These are phyloP conservation scores for Danionella cerebrum DNA, from an alignment of 2,113 vertebrate genomes.

Conservation along the genomic window DNA sequence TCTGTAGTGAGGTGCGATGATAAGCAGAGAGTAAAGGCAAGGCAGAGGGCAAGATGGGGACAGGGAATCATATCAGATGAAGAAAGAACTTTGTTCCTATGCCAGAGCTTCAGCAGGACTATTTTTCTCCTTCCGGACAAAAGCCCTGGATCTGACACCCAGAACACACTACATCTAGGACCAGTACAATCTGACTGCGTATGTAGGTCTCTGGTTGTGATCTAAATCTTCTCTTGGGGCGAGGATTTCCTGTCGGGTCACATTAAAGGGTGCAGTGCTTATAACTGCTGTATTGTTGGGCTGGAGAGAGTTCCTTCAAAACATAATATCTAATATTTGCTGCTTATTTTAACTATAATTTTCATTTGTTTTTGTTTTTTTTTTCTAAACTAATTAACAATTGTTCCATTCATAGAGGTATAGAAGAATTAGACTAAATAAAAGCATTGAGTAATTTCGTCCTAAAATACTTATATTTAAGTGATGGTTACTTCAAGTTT, in stretches of 20 bases:
- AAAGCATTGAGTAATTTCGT: too few relatives aligned
- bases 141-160: background rate
- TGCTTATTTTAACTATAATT: too few relatives aligned
- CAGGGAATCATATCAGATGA: background rate
- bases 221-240: conserved; percentile 33
- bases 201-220: conserved; percentile 35
- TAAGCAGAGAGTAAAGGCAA: background rate
- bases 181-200: conserved; percentile 28
- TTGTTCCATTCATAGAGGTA: too few relatives aligned
- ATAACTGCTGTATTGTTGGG: conserved; percentile 39
- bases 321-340: too few relatives aligned
- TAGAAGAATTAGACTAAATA: too few relatives aligned
- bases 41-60: background rate
- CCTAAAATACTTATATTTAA: too few relatives aligned
- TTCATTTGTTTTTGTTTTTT: too few relatives aligned
- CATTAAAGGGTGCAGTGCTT: conserved; percentile 45
- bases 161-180: conserved; percentile 4
- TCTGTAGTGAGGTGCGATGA: background rate
- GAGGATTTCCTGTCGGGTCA: conserved; percentile 44
- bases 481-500: too few relatives aligned
- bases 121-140: background rate
- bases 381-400: too few relatives aligned
- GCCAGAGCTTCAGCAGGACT: background rate
- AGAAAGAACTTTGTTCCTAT: background rate
- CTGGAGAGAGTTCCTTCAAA: too few relatives aligned